A percentile compares a stretch with the other conserved stretches of the same genome.
Evolutionary conservation across 2,113 vertebrate species (phyloP).

Genomic region (Prochilodus magdalenae): DNA sequence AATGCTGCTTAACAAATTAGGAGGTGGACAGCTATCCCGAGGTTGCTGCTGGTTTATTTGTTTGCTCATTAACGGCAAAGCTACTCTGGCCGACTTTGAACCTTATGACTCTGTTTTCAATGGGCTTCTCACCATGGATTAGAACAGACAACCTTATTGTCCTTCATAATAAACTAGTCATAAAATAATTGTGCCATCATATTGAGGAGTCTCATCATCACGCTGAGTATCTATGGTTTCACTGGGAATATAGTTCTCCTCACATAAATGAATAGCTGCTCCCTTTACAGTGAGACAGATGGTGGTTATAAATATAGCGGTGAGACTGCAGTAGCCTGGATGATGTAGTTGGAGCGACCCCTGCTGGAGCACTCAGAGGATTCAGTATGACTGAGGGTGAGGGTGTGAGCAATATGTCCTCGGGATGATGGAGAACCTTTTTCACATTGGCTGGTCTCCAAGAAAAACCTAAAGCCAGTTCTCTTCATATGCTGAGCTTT

Average conservation of each 20-base stretch:
- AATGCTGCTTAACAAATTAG: neutral
- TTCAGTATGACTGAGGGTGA: neutral
- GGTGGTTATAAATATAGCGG: slow-evolving; percentile 9
- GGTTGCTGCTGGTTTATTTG: neutral
- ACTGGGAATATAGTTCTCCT: slow-evolving; percentile 42
- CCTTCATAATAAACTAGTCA: slow-evolving; percentile 48
- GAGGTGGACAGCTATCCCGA: neutral
- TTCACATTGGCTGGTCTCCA: neutral
- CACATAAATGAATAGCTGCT: slow-evolving; percentile 30
- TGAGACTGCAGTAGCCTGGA: slow-evolving; percentile 6
- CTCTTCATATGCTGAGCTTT: neutral
- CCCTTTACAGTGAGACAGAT: slow-evolving; percentile 23
- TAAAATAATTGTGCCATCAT: slow-evolving; percentile 39
- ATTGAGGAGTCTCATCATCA: slow-evolving; percentile 37
- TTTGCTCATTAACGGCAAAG: neutral
- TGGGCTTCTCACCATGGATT: slow-evolving; percentile 26
- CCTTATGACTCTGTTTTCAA: neutral
- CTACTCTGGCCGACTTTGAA: neutral
- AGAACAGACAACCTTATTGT: slow-evolving; percentile 34
- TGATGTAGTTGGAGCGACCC: slow-evolving; percentile 69
- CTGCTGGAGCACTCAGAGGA: slow-evolving; percentile 62
- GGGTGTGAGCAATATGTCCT: neutral
- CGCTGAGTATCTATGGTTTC: slow-evolving; percentile 44
- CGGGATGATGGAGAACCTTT: neutral
- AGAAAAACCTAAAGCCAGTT: too few species aligned